Percentiles rank a stretch among this genome's conserved stretches.
phyloP scores from a whole-genome alignment of 1,140 invertebrate species.

The Melanaphis sacchari region DNA sequence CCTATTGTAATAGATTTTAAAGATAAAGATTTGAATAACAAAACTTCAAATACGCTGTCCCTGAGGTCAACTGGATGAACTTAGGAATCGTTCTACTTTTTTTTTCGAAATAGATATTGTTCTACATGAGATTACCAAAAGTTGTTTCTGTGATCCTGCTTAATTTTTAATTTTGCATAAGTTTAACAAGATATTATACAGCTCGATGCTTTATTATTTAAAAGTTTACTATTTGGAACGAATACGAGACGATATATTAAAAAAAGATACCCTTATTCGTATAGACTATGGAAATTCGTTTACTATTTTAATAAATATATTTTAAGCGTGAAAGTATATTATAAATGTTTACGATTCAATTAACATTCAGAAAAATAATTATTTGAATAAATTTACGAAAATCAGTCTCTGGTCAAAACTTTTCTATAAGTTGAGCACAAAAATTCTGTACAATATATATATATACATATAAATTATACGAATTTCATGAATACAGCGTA shows the following conservation, averaged over 20 bases:
- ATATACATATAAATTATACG: not conserved
- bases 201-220: not conserved
- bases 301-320: too few species aligned
- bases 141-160: not conserved
- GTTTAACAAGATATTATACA: not conserved
- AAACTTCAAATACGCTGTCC: not conserved
- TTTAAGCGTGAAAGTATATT: not conserved
- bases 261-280: not conserved
- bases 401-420: not conserved
- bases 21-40: not conserved
- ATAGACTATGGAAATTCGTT: not conserved
- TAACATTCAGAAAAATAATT: not conserved
- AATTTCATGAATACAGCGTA: not conserved
- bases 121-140: not conserved
- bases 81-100: not conserved
- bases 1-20: not conserved
- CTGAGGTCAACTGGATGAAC: not conserved
- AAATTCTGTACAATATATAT: not conserved
- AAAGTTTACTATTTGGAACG: not conserved
- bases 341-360: not conserved
- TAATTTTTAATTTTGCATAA: not conserved
- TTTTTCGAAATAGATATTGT: not conserved
- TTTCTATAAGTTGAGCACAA: too few species aligned
- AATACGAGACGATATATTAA: not conserved
- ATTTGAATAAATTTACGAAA: not conserved